Conservation (phyloP, 2,888 invertebrate species). For the Cancer borealis region DNA sequence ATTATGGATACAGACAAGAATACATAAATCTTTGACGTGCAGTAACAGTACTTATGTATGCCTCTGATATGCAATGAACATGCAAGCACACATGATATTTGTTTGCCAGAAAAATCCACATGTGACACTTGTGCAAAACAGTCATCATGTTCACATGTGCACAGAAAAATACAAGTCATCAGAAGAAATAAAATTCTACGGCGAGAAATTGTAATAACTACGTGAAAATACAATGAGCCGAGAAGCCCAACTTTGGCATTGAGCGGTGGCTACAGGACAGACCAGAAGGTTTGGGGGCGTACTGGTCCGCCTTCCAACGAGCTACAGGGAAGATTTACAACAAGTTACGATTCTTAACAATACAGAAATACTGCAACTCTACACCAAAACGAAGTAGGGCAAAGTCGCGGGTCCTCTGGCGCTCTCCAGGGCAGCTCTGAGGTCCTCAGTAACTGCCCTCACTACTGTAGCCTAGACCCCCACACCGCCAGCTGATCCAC, state of each 20-base stretch:
- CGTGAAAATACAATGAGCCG: conserved; percentile 34
- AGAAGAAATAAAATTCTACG: conserved; percentile 4
- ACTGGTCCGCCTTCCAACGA: conserved; percentile 40
- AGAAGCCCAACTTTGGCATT: conserved; percentile 38
- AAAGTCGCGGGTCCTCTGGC: conserved; percentile 53
- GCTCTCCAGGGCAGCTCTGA: conserved; percentile 47
- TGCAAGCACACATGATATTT: conserved; percentile 33
- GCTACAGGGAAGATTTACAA: conserved; percentile 34
- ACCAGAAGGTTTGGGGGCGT: neutral
- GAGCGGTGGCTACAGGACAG: conserved; percentile 5
- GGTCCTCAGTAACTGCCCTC: conserved; percentile 37
- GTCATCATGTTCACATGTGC: conserved; percentile 41
- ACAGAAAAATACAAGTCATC: conserved; percentile 39
- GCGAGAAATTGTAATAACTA: conserved; percentile 26
- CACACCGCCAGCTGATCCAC: neutral
- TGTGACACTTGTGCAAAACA: conserved; percentile 41
- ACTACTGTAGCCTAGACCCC: conserved; percentile 51
- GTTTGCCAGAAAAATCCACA: conserved; percentile 7
- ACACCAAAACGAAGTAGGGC: neutral
- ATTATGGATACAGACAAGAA: neutral
- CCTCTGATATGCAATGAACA: conserved; percentile 9
- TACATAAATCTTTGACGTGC: neutral
- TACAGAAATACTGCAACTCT: conserved; percentile 45
- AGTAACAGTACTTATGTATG: neutral
- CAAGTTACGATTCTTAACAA: conserved; percentile 25